Base-by-base conservation (phyloP, 2,888 invertebrate species). In the Habroteleia sp. region DNA sequence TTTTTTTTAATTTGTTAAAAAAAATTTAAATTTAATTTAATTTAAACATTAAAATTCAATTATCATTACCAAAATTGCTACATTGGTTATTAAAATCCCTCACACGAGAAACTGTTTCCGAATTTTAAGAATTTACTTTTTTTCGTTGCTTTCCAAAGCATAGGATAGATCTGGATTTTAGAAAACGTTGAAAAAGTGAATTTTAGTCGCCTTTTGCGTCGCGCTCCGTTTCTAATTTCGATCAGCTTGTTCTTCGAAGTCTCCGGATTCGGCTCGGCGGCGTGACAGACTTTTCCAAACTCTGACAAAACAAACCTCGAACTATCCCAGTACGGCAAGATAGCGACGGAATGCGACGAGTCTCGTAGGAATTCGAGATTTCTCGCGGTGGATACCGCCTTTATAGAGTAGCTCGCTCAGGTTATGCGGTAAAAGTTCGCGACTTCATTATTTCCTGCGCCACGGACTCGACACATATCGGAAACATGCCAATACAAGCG, bases 321-420 rank as follows among this genome's bases (percentile, higher is more conserved):
- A 54, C 35, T 35, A 46, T 56, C 13, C 16, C 11, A 20, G 52
- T 17, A 11, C 14, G 20, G 23, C 13, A 39, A 56, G 71, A 72
- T 72, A 62, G 44, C 39, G 33, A 31, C 50, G 72, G 66, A 66
- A 73, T 54, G 60, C 73, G 65, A 65, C 58, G 58, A 52, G 37
- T 54, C 48, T 33, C 63, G 41, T 63, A 56, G 65, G 66, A 74
- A 74, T 66, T 48, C 62, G 27, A 74, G 69, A 69, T 69, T 74
- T 71, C 65, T 69, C 63, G 74, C 44, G 25, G 58, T 29, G 69
- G 65, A 63, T 60, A 60, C 46, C 52, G 60, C 52, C 60, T 41
- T 29, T 58, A 42, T 48, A 56, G 50, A 68, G 68, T 58, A 48
- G 58, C 68, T 66, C 56, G 66, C 44, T 63, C 42, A 63, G 48